Percentiles rank a stretch among this genome's conserved stretches.
phyloP scores from a whole-genome alignment of 2,797 vertebrate genomes.

The Oreortyx pictus region DNA sequence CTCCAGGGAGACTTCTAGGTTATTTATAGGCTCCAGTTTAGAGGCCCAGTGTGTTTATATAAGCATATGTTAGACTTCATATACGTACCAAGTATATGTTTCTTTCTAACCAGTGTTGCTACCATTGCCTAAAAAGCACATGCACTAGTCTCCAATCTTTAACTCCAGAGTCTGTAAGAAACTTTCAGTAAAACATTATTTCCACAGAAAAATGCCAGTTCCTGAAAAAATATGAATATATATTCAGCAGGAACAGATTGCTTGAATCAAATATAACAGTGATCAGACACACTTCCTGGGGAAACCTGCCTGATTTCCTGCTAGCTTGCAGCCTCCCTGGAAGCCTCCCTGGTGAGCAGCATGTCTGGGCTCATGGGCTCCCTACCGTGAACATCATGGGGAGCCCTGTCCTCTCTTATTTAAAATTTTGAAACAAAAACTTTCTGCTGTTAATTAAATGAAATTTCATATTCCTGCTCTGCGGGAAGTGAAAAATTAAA shows the following conservation, averaged over 20 bases:
- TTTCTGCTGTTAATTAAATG: slow-evolving; percentile 43
- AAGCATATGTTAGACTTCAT: not conserved
- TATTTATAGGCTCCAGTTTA: not conserved
- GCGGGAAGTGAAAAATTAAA: slow-evolving; percentile 12
- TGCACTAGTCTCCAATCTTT: not conserved
- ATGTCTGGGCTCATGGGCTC: not conserved
- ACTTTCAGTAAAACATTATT: not conserved
- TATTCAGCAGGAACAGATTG: slow-evolving; percentile 47
- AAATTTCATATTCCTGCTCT: slow-evolving; percentile 32
- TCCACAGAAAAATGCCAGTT: slow-evolving; percentile 40
- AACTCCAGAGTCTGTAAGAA: not conserved
- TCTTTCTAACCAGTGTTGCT: slow-evolving; percentile 11
- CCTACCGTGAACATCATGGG: slow-evolving; percentile 13
- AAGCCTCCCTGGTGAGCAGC: slow-evolving; percentile 41
- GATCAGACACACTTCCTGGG: slow-evolving; percentile 38
- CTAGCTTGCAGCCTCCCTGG: slow-evolving; percentile 23
- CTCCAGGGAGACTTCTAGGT: not conserved
- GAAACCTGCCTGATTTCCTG: slow-evolving; percentile 65
- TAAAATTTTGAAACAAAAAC: slow-evolving; percentile 14
- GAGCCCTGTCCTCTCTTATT: not conserved
- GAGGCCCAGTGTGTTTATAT: not conserved
- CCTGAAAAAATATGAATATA: slow-evolving; percentile 16
- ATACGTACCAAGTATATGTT: not conserved
- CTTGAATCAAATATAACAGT: slow-evolving; percentile 1
- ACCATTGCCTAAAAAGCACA: not conserved